A percentile compares a stretch with the other conserved stretches of the same genome.
phyloP scores from a whole-genome alignment of 1,140 invertebrate species.

The Lysiphlebus fabarum region DNA sequence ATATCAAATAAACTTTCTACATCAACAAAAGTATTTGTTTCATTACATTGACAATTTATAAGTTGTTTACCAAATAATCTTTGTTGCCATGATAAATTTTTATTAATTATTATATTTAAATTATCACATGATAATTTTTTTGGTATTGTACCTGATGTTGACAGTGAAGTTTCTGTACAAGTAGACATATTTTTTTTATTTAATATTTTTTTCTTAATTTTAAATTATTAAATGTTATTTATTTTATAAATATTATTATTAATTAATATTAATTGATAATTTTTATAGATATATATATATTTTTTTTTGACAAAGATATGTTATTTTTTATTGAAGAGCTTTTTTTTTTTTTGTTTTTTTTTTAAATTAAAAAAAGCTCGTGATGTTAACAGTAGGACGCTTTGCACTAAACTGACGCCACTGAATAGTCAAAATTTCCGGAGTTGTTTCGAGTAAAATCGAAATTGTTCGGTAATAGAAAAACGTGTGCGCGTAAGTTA shows the following conservation, averaged over 20 bases:
- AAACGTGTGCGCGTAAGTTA: too few species aligned
- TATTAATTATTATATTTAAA: background rate
- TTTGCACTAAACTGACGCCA: constrained; percentile 23
- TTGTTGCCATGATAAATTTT: constrained; percentile 43
- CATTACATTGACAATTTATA: constrained; percentile 37
- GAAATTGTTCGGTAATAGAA: too few species aligned
- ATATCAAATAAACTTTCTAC: constrained; percentile 32
- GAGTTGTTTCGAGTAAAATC: too few species aligned
- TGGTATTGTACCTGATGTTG: constrained; percentile 19
- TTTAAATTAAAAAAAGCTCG: background rate
- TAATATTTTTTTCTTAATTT: constrained; percentile 1
- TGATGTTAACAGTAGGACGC: constrained; percentile 21
- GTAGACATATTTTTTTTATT: constrained; percentile 23
- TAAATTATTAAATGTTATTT: background rate
- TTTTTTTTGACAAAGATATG: too few species aligned
- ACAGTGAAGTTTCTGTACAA: constrained; percentile 19
- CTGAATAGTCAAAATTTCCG: too few species aligned
- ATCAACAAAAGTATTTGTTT: constrained; percentile 30
- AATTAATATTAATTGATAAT: too few species aligned
- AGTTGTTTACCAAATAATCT: constrained; percentile 49
- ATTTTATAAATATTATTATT: too few species aligned
- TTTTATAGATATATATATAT: too few species aligned
- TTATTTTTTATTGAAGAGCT: background rate
- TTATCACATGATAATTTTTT: constrained; percentile 17
- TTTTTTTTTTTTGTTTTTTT: background rate